Base-by-base conservation (phyloP, 2,888 invertebrate genomes). In the Parnassius smintheus region DNA sequence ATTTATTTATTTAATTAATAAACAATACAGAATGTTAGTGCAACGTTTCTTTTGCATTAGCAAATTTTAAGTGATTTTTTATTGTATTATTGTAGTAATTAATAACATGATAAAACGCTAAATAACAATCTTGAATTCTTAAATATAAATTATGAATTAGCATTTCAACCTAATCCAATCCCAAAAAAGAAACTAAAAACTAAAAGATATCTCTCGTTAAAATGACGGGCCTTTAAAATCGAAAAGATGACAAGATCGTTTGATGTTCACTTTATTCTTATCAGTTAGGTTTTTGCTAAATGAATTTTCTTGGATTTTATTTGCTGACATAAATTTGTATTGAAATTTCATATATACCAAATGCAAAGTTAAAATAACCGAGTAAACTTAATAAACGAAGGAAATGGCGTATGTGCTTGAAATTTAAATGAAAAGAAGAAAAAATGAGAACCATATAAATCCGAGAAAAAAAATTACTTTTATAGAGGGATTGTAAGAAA, bases 181-280 rank as follows among this genome's bases (percentile, higher is more conserved):
- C 46, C 45, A 42, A 64, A 64, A 64, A 63, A 63, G 49, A 59
- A 55, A 45, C 45, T 41, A 45, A 35, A 49, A 52, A 44, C 35
- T 51, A 13, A 41, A 12, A 46, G 63, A 52, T 59, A 59, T 52
- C 58, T 52, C 58, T 54, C 58, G 48, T 64, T 64, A 64, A 64
- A 56, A 64, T 64, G 63, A 64, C 46, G 63, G 63, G 59, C 63
- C 63, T 59, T 59, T 64, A 59, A 35, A 59, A 59, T 63, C 56
- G 42, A n/a, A 52, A 64, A 56, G 56, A 52, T 64, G 63, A 64
- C 63, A 63, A 51, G 59, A 41, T 52, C 59, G 59, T 64, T 56
- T 59, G 63, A 64, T 59, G 59, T 59, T 64, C 63, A 64, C 52
- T 64, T 64, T 64, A 59, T 51, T 63, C 56, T 59, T 64, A 64